Evolutionary conservation across 2,888 invertebrate genomes (phyloP).

Genomic region (Agrotis puta): DNA sequence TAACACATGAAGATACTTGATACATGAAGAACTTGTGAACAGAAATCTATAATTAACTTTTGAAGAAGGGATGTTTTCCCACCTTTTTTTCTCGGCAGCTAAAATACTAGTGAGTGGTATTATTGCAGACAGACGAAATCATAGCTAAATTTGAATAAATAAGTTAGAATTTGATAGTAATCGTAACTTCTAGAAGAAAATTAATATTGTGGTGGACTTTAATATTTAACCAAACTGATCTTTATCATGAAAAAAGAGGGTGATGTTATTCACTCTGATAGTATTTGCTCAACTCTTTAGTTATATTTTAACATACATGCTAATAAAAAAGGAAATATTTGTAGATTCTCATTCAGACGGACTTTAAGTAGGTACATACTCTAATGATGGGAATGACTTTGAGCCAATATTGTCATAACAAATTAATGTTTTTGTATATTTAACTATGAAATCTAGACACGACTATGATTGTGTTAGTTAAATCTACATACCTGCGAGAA

Average conservation of each 20-base stretch:
- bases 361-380: constrained; percentile 6
- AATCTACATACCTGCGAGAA: constrained; percentile 18
- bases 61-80: neutral
- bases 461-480: constrained; percentile 2
- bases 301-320: constrained; percentile 13
- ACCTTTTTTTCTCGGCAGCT: no score
- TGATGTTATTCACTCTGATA: constrained; percentile 18
- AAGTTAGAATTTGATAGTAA: neutral
- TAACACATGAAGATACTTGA: neutral
- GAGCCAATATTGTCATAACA: constrained; percentile 9
- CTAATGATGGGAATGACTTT: constrained; percentile 40
- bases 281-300: constrained; percentile 9
- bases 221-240: neutral
- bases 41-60: neutral
- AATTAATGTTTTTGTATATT: constrained; percentile 19
- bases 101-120: neutral
- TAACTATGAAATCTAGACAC: neutral
- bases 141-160: neutral
- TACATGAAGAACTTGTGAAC: constrained; percentile 8
- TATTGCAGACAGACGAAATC: neutral
- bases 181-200: constrained; percentile 16
- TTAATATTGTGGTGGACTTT: neutral
- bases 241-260: neutral
- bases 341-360: constrained; percentile 23
- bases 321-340: constrained; percentile 31